Evolutionary conservation across 2,797 vertebrate genomes (phyloP).

Genomic region (Salarias fasciatus): DNA sequence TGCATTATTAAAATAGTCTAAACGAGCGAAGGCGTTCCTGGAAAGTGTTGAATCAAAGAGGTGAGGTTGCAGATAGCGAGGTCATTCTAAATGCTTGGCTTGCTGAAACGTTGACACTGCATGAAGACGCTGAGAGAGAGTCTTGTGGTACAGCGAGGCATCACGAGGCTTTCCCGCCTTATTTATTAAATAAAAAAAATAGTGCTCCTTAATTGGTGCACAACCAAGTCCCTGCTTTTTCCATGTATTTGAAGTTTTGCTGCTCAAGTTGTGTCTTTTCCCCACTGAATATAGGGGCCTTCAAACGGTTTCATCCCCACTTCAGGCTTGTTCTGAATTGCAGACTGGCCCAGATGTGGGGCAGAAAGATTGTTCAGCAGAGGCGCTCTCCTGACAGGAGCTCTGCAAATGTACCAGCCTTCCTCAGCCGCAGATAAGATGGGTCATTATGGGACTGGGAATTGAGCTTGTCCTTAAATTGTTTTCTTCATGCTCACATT

Average conservation of each 20-base stretch:
- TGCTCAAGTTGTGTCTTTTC: constrained; percentile 8
- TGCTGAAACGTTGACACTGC: constrained; percentile 36
- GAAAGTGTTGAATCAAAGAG: constrained; percentile 64
- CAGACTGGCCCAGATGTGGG: constrained; percentile 11
- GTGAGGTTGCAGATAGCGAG: constrained; percentile 33
- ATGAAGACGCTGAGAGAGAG: neutral
- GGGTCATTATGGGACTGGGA: neutral
- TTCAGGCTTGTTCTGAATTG: constrained; percentile 23
- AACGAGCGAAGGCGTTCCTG: constrained; percentile 42
- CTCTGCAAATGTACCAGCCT: constrained; percentile 10
- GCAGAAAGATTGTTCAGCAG: constrained; percentile 16
- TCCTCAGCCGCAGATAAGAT: constrained; percentile 6
- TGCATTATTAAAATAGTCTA: constrained; percentile 79
- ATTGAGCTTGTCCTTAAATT: neutral
- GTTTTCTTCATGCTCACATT: neutral
- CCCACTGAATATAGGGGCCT: neutral
- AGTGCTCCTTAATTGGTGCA: neutral
- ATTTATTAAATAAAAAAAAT: constrained; percentile 9
- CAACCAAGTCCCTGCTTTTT: constrained; percentile 4
- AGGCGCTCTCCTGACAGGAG: constrained; percentile 12
- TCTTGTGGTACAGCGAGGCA: constrained; percentile 2
- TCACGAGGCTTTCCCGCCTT: constrained; percentile 20
- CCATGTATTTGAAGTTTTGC: neutral
- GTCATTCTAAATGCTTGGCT: constrained; percentile 27
- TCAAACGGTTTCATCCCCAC: constrained; percentile 14